Conservation (phyloP, 2,888 invertebrate genomes). For the Hypomecis punctinalis region DNA sequence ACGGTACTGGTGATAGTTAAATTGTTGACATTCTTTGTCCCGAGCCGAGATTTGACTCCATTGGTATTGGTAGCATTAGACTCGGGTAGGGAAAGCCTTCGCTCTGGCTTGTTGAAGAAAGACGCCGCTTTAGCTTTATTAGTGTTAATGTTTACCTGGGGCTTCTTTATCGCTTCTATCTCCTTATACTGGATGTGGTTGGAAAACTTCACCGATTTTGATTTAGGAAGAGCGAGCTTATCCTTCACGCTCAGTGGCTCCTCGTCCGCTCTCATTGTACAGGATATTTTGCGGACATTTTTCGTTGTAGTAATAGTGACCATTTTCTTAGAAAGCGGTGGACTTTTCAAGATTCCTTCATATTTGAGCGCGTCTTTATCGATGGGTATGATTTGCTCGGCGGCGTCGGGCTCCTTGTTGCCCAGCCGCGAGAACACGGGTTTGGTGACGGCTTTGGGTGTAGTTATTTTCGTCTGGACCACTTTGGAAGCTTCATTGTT, state of each 20-base stretch:
- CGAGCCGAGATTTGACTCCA: conserved; percentile 69
- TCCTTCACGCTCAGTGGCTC: conserved; percentile 72
- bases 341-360: conserved; percentile 75
- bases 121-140: conserved; percentile 46
- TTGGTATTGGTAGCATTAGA: conserved; percentile 38
- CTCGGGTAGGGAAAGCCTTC: conserved; percentile 74
- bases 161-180: conserved; percentile 59
- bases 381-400: conserved; percentile 56
- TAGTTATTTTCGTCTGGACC: conserved; percentile 11
- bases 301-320: conserved; percentile 68
- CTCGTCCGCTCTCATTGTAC: conserved; percentile 80
- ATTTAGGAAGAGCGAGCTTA: conserved; percentile 67
- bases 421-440: conserved; percentile 75
- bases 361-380: conserved; percentile 75
- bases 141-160: conserved; percentile 38
- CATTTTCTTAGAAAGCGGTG: conserved; percentile 56
- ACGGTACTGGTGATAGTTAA: conserved; percentile 71
- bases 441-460: conserved; percentile 57
- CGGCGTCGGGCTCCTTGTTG: conserved; percentile 52
- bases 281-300: conserved; percentile 67
- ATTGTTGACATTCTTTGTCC: conserved; percentile 63
- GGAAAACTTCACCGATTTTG: conserved; percentile 79
- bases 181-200: conserved; percentile 76
- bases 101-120: conserved; percentile 78
- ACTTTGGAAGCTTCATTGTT: conserved; percentile 52